These are phyloP conservation scores for Eurytoma californica DNA, from an alignment of 2,888 invertebrate species.

Conservation along the genomic window DNA sequence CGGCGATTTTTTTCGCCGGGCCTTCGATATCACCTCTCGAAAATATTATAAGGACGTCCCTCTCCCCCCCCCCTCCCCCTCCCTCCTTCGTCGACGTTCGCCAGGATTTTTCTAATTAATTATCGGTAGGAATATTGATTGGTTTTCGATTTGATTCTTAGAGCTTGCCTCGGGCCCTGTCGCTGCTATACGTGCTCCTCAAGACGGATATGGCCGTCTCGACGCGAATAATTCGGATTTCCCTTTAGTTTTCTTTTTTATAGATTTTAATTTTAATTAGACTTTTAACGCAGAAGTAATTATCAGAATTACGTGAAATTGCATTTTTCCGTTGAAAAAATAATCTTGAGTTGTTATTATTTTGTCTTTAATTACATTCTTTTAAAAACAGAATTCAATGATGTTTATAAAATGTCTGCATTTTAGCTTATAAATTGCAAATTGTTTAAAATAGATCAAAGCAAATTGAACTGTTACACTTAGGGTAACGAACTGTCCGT, in stretches of 20 bases:
- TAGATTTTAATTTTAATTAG: background rate
- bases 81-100: slow-evolving; percentile 22
- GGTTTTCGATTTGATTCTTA: slow-evolving; percentile 65
- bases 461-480: no score
- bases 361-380: no score
- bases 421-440: no score
- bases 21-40: slow-evolving; percentile 33
- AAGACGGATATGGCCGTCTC: slow-evolving; percentile 11
- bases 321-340: no score
- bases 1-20: slow-evolving; percentile 64
- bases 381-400: no score
- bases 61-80: no score
- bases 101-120: slow-evolving; percentile 70
- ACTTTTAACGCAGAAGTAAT: background rate
- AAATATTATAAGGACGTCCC: slow-evolving; percentile 24
- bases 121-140: slow-evolving; percentile 67
- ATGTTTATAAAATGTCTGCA: no score
- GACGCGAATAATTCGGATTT: background rate
- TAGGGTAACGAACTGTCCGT: no score
- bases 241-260: background rate
- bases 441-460: no score
- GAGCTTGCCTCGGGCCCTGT: slow-evolving; percentile 60
- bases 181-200: background rate
- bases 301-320: no score
- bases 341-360: no score